Percentiles rank a stretch among this genome's conserved stretches.
Conservation (phyloP, 2,113 vertebrate genomes). For the Ammospiza caudacuta region DNA sequence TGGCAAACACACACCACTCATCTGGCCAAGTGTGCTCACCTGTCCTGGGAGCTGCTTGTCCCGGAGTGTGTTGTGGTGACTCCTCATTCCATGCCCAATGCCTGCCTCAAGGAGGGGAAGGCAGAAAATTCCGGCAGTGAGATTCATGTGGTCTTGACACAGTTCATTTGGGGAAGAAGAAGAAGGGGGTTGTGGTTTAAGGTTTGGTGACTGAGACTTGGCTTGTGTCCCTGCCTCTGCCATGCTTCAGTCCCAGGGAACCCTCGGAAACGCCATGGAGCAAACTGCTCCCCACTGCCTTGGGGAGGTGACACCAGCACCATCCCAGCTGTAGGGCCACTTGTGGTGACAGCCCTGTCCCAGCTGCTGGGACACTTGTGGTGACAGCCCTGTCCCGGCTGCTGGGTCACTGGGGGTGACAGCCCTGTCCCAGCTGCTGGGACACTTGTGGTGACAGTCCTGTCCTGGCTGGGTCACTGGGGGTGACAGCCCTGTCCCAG, state of each 20-base stretch:
- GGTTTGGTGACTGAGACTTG: background rate
- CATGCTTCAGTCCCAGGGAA: rapidly evolving
- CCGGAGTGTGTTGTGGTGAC: rapidly evolving
- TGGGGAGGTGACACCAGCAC: background rate
- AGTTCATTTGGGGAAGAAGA: background rate
- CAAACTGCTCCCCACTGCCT: background rate
- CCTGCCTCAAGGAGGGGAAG: background rate
- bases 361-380: background rate
- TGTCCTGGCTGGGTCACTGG: too few relatives aligned
- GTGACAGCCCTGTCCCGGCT: background rate
- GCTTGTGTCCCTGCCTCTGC: background rate
- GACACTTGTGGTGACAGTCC: too few relatives aligned
- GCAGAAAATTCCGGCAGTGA: background rate
- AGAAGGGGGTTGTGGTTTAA: background rate
- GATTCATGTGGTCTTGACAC: rapidly evolving
- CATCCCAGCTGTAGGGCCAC: rapidly evolving
- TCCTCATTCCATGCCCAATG: background rate
- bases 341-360: background rate
- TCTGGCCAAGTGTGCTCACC: rapidly evolving
- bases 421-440: too few relatives aligned
- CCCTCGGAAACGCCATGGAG: rapidly evolving
- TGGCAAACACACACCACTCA: background rate
- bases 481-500: too few relatives aligned
- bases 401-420: background rate
- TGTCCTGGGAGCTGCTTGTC: background rate